Percentiles rank a stretch among this genome's conserved stretches.
phyloP scores from a whole-genome alignment of 2,797 vertebrate genomes.

The Orestias chungarensis region DNA sequence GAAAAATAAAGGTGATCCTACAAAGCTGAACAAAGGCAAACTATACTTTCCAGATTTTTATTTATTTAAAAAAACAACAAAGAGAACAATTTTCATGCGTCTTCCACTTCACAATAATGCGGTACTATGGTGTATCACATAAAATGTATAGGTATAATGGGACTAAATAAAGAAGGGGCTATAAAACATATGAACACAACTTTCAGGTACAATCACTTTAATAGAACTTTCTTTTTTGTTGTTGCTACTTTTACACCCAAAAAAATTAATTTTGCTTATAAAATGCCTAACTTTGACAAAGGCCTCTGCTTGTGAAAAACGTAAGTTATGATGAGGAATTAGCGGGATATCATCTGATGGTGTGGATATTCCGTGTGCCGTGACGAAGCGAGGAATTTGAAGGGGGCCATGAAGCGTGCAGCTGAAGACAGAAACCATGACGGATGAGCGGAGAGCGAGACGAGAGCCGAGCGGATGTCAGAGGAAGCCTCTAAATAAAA shows the following conservation, averaged over 20 bases:
- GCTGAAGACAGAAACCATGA: constrained; percentile 42
- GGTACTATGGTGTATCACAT: too few species aligned
- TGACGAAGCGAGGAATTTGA: constrained; percentile 61
- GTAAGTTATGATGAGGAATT: constrained; percentile 24
- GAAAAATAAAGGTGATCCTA: background rate
- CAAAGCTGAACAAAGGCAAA: background rate
- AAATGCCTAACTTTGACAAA: too few species aligned
- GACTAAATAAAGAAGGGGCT: background rate
- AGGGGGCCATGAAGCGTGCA: constrained; percentile 39
- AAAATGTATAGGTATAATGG: background rate
- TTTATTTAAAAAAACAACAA: background rate
- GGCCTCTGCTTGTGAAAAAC: constrained; percentile 3
- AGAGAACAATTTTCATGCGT: background rate
- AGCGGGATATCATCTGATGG: constrained; percentile 39
- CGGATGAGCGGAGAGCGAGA: constrained; percentile 18
- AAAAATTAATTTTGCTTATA: too few species aligned
- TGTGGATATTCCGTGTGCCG: constrained; percentile 33
- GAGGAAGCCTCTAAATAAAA: constrained; percentile 3
- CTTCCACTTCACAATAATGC: background rate
- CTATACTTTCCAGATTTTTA: background rate
- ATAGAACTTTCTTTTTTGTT: background rate
- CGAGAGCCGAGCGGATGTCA: constrained; percentile 6
- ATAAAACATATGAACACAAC: background rate
- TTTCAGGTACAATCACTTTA: background rate
- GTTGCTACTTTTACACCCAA: background rate